These are phyloP conservation scores for Amblyopsis hoosieri DNA, from an alignment of 2,797 vertebrate genomes.

Conservation along the genomic window DNA sequence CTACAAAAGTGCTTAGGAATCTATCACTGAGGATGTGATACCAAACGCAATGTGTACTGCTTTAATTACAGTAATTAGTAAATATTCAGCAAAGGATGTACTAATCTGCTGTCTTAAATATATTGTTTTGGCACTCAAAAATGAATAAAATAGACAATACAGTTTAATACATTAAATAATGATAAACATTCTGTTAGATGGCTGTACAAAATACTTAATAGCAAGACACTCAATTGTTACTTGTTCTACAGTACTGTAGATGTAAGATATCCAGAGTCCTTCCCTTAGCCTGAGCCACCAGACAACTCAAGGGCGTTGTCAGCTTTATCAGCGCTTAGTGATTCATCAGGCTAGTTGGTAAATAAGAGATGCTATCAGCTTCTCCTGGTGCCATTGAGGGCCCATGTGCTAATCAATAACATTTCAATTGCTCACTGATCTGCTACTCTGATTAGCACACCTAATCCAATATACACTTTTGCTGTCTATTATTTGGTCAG, in stretches of 20 bases:
- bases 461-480: conserved; percentile 76
- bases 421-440: conserved; percentile 80
- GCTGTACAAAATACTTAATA: no score
- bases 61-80: no score
- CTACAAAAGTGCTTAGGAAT: no score
- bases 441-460: conserved; percentile 69
- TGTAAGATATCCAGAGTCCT: conserved; percentile 22
- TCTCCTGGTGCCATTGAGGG: conserved; percentile 70
- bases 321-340: conserved; percentile 63
- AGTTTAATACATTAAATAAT: conserved; percentile 25
- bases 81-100: no score
- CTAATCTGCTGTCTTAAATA: neutral
- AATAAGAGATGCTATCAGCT: conserved; percentile 82
- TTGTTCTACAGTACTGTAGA: conserved; percentile 17
- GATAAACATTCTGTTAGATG: no score
- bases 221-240: conserved; percentile 1
- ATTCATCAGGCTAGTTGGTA: conserved; percentile 75
- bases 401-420: conserved; percentile 79
- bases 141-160: conserved; percentile 25
- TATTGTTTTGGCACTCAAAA: neutral
- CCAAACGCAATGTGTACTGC: no score
- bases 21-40: no score
- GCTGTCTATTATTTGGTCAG: conserved; percentile 65
- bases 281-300: conserved; percentile 24
- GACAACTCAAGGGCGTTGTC: conserved; percentile 74